Percentiles rank a stretch among this genome's conserved stretches.
Conservation (phyloP, 2,113 vertebrate genomes). For the Gnathonemus echidnorhynchus region DNA sequence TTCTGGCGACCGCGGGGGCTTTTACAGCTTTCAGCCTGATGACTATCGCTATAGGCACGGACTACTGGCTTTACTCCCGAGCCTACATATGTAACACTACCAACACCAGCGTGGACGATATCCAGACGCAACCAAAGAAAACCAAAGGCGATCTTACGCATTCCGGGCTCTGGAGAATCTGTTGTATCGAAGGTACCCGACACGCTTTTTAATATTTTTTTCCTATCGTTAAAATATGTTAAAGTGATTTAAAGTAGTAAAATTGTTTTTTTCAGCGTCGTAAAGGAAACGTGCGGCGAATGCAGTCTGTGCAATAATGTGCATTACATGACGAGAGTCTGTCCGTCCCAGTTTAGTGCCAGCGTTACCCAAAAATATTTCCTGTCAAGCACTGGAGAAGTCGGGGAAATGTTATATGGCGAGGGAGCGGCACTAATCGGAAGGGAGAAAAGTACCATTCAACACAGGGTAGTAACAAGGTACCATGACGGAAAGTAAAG, state of each 20-base stretch:
- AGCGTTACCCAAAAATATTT: background rate
- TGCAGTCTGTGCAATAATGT: background rate
- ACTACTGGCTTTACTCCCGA: slow-evolving; percentile 96
- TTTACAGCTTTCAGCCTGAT: slow-evolving; percentile 96
- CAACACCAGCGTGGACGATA: slow-evolving; percentile 75
- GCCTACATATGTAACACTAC: slow-evolving; percentile 90
- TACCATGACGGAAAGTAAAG: background rate
- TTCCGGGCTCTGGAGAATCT: slow-evolving; percentile 92
- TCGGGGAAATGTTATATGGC: background rate
- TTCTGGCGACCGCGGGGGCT: slow-evolving; percentile 88
- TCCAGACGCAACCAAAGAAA: slow-evolving; percentile 63
- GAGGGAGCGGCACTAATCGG: background rate
- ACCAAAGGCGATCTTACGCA: slow-evolving; percentile 83
- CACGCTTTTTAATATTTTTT: background rate
- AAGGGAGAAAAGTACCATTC: background rate
- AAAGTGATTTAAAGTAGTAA: slow-evolving; percentile 11
- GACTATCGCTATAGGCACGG: slow-evolving; percentile 94
- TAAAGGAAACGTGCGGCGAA: background rate
- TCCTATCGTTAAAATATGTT: background rate
- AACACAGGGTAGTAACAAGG: background rate
- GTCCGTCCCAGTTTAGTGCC: background rate
- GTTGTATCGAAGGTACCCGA: slow-evolving; percentile 86
- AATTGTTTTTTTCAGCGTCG: background rate
- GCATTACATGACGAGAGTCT: background rate
- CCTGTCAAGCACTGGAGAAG: background rate